Percentiles rank a stretch among this genome's conserved stretches.
Conservation (phyloP, 2,888 invertebrate species). For the Parnassius apollo region DNA sequence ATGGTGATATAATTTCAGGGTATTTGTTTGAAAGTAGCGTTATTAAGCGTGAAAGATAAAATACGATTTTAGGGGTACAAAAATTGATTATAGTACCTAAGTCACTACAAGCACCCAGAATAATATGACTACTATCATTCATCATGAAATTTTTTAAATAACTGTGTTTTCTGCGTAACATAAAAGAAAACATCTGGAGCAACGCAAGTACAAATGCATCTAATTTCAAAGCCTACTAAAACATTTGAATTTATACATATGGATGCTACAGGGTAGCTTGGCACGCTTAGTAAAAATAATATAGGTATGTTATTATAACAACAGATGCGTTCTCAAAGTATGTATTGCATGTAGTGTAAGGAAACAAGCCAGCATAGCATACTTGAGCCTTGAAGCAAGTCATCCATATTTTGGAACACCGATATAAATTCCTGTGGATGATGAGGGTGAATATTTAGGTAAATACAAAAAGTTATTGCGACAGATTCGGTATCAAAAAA, state of each 20-base stretch:
- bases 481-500: background rate
- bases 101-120: background rate
- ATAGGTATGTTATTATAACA: background rate
- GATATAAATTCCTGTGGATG: background rate
- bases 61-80: background rate
- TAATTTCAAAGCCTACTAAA: background rate
- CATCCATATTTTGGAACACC: background rate
- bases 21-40: background rate
- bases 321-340: background rate
- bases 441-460: background rate
- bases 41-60: background rate
- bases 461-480: background rate
- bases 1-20: background rate
- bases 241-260: background rate
- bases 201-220: background rate
- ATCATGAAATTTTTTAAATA: background rate
- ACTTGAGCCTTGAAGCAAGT: background rate
- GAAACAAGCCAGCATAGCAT: background rate
- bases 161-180: background rate
- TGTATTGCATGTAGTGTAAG: background rate
- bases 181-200: background rate
- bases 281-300: background rate
- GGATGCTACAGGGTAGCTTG: background rate
- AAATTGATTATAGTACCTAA: background rate
- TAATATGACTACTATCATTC: background rate